Conservation (phyloP, 1,140 invertebrate species). For the Brachionus sp. region DNA sequence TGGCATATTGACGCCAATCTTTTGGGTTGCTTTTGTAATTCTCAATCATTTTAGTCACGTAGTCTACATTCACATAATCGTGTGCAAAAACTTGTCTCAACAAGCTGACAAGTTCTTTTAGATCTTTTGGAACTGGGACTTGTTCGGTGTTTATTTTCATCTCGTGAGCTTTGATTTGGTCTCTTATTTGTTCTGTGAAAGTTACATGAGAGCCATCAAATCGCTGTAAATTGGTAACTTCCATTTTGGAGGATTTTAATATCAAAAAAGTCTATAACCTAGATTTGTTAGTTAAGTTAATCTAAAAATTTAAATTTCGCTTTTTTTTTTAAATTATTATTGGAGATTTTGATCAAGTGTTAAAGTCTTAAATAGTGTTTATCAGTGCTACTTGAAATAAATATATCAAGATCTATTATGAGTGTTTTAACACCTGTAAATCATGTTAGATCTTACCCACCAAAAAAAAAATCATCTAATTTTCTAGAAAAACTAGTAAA, state of each 20-base stretch:
- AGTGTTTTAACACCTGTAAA: background rate
- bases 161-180: constrained; percentile 9
- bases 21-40: constrained; percentile 79
- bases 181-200: background rate
- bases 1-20: constrained; percentile 91
- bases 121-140: constrained; percentile 48
- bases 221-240: background rate
- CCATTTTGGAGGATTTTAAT: background rate
- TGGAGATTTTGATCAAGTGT: background rate
- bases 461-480: background rate
- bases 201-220: background rate
- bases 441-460: constrained; percentile 28
- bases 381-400: background rate
- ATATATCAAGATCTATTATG: constrained; percentile 5
- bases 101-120: constrained; percentile 72
- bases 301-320: constrained; percentile 13
- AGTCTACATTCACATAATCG: constrained; percentile 79
- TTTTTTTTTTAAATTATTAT: background rate
- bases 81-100: constrained; percentile 72
- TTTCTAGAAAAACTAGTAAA: background rate
- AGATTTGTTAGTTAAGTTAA: constrained; percentile 5
- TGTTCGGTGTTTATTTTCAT: constrained; percentile 14
- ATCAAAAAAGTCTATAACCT: background rate
- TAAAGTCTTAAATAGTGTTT: constrained; percentile 13
- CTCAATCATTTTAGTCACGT: constrained; percentile 76